phyloP scores from a whole-genome alignment of 2,113 vertebrate genomes.

The Phyllostomus discolor region DNA sequence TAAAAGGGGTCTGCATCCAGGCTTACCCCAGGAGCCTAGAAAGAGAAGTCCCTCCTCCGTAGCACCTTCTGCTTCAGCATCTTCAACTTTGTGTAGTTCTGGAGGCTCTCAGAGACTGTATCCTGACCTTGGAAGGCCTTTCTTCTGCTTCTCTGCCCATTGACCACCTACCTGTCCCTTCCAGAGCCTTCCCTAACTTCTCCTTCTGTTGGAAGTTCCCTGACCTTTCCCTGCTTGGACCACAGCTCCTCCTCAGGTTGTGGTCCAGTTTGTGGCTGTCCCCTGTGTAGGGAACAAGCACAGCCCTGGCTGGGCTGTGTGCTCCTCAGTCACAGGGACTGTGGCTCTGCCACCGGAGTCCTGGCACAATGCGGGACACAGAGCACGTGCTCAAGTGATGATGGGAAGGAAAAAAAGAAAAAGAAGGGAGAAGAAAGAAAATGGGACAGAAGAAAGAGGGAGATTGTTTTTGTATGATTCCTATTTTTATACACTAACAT shows the following conservation, averaged over 20 bases:
- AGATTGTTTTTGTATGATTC: background rate
- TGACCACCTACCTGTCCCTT: background rate
- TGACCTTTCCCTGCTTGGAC: background rate
- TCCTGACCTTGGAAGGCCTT: background rate
- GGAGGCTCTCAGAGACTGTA: background rate
- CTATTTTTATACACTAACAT: background rate
- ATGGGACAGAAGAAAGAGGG: background rate
- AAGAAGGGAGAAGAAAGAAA: background rate
- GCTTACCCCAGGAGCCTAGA: background rate
- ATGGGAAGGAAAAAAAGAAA: conserved; percentile 15
- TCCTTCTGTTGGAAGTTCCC: background rate
- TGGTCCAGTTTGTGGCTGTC: background rate
- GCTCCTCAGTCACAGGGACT: background rate
- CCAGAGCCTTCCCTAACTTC: background rate
- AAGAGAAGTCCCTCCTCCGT: background rate
- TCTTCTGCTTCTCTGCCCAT: background rate
- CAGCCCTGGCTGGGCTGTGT: background rate
- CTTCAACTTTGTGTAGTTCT: background rate
- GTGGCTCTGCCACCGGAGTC: background rate
- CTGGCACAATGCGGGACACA: background rate
- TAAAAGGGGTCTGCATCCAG: background rate
- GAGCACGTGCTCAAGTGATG: conserved; percentile 1
- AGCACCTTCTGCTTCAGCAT: background rate
- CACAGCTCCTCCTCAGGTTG: background rate
- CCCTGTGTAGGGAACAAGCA: background rate